phyloP scores from a whole-genome alignment of 2,797 vertebrate genomes.

The Oophaga sylvatica region DNA sequence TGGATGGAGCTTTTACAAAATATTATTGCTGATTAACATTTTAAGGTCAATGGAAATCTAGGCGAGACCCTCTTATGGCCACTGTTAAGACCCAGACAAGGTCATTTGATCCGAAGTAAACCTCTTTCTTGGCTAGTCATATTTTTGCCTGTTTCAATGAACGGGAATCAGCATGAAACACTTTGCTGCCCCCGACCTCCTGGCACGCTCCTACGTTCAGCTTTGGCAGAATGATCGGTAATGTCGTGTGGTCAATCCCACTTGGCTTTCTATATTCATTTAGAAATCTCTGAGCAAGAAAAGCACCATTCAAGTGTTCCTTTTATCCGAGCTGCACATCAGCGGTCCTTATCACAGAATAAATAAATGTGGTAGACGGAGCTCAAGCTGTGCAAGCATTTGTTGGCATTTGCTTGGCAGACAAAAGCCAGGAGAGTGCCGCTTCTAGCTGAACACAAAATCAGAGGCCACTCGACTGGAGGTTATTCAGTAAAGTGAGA shows the following conservation, averaged over 20 bases:
- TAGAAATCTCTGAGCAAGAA: slow-evolving; percentile 21
- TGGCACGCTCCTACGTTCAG: slow-evolving; percentile 9
- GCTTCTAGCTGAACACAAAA: slow-evolving; percentile 47
- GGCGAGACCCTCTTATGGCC: too few species aligned
- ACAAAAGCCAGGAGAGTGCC: slow-evolving; percentile 44
- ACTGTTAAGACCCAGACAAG: too few species aligned
- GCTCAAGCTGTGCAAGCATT: slow-evolving; percentile 48
- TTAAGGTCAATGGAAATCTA: too few species aligned
- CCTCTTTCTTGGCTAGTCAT: not conserved
- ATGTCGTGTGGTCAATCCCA: slow-evolving; percentile 41
- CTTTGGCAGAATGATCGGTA: slow-evolving; percentile 32
- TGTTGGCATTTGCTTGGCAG: slow-evolving; percentile 52
- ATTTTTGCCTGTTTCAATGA: not conserved
- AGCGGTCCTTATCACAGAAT: slow-evolving; percentile 44
- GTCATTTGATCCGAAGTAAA: not conserved
- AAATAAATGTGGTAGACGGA: slow-evolving; percentile 47
- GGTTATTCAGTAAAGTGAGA: slow-evolving; percentile 49
- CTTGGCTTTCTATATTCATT: slow-evolving; percentile 42
- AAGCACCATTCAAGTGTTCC: slow-evolving; percentile 20
- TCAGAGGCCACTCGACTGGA: slow-evolving; percentile 47
- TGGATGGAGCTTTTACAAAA: too few species aligned
- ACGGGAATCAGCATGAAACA: not conserved
- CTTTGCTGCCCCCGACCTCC: slow-evolving; percentile 27
- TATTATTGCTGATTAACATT: too few species aligned
- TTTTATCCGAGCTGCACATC: slow-evolving; percentile 40